Base-by-base conservation (phyloP, 2,888 invertebrate genomes). In the Drosophila subquinaria region DNA sequence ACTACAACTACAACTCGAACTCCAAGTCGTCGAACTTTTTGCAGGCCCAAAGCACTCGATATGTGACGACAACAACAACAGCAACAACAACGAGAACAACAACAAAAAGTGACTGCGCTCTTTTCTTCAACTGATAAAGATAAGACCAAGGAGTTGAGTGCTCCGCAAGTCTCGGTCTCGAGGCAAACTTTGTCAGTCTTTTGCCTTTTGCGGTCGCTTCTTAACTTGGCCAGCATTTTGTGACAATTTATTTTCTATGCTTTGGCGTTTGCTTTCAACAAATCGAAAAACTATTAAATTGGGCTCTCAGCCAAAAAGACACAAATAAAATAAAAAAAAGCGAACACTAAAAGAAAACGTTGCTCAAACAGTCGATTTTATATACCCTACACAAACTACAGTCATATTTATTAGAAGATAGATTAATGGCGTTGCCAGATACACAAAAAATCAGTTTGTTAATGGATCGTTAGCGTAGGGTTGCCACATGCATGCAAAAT, bases 211-310 rank as follows among this genome's bases (percentile, higher is more conserved):
- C 77, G 74, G 70, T 43, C 51, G 64, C 50, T 23, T 60, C 64
- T 56, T 68, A 63, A 64, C 43, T 76, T 78, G 60, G 73, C 81
- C 69, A 70, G 76, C 75, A 80, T 89, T 88, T 87, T 84, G 88
- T 86, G 86, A 88, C 87, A 88, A 86, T 87, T 88, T 87, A 84
- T 87, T 88, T 87, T 81, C 84, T 72, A 74, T 85, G 84, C 82
- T 84, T 85, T 85, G 85, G 82, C 79, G 70, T 85, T 85, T 88
- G 86, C 77, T 76, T 86, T 86, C 86, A 83, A 83, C 87, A 84
- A 87, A 87, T 88, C 89, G 87, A 84, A 89, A 89, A 88, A 88
- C 88, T 89, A 88, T 88, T 88, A 89, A 88, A 89, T 88, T 88
- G 87, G 88, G 88, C 88, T 82, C 74, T 67, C 74, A 77, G 88